These are phyloP conservation scores for Lophotis ruficrista DNA, from an alignment of 2,113 vertebrate genomes.

Conservation along the genomic window DNA sequence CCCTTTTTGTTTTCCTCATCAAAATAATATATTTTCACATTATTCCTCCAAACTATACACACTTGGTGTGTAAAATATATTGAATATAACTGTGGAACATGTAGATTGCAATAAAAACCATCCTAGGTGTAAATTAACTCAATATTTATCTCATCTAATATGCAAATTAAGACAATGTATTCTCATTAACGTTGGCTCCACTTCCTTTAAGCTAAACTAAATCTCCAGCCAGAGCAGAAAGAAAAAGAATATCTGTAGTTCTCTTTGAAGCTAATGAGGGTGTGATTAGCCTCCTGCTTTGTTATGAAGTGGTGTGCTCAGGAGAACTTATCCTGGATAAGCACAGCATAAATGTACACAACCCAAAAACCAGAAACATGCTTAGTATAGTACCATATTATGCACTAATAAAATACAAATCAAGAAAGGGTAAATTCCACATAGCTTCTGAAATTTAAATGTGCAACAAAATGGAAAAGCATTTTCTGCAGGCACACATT, in stretches of 20 bases:
- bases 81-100: slow-evolving; percentile 33
- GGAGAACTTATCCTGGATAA: slow-evolving; percentile 10
- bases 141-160: slow-evolving; percentile 84
- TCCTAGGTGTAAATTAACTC: slow-evolving; percentile 78
- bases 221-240: slow-evolving; percentile 60
- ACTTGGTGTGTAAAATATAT: slow-evolving; percentile 43
- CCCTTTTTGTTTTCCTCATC: neutral
- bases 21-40: slow-evolving; percentile 24
- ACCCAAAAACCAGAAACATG: neutral
- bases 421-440: neutral
- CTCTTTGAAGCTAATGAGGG: slow-evolving; percentile 63
- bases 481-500: neutral
- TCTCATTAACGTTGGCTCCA: slow-evolving; percentile 72
- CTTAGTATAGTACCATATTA: neutral
- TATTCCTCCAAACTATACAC: slow-evolving; percentile 39
- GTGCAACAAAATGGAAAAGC: neutral
- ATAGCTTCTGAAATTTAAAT: neutral
- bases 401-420: neutral
- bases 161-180: slow-evolving; percentile 74
- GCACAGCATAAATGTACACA: neutral
- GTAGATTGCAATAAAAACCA: slow-evolving; percentile 66
- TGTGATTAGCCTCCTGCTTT: slow-evolving; percentile 44
- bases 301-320: slow-evolving; percentile 19
- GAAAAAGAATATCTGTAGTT: slow-evolving; percentile 18
- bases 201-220: slow-evolving; percentile 75